Evolutionary conservation across 2,888 invertebrate species (phyloP), one percentile per base, ranked within the genome.

Genomic region (Drosophila anomalata): DNA sequence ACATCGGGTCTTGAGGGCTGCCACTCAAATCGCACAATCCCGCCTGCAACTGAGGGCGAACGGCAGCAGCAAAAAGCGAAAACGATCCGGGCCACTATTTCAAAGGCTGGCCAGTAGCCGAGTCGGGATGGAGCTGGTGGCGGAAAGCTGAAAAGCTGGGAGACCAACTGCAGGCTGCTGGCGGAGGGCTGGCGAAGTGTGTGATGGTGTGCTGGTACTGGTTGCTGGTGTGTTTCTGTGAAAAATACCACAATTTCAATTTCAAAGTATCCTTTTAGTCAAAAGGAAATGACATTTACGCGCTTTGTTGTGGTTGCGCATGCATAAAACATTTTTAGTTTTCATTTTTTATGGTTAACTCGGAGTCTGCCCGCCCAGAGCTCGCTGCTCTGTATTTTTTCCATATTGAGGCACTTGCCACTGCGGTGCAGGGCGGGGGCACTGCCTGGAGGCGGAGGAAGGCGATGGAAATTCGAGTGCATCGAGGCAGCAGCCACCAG

Each of bases 221-320:
- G 22, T 24, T 44, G 56, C 53, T 41, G 50, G 42, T 42, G 62
- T 61, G 46, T 54, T 54, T 72, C 68, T 70, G 71, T 66, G 67
- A 60, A 75, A 77, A 79, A 77, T 73, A 76, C 84, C 84, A 78
- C 84, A 86, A 84, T 86, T 84, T 84, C 81, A 86, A 84, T 84
- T 81, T 86, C 84, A 86, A 84, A 86, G 87, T 86, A 84, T 86
- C 87, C 86, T 84, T 84, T 84, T 86, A 86, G 87, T 81, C 75
- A 71, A 85, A 84, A 81, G 87, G 84, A 84, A 84, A 86, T 84
- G 84, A 86, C 87, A 86, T 84, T 84, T 84, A 84, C 84, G 84
- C 84, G 84, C 84, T 86, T 84, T 84, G 87, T 84, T 86, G 87
- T 86, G 84, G 84, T 84, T 73, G 69, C 72, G 75, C 84, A 84